Evolutionary conservation across 2,797 vertebrate genomes (phyloP), one percentile per base, ranked within the genome.

Genomic region (Schizopygopsis malacanthus): DNA sequence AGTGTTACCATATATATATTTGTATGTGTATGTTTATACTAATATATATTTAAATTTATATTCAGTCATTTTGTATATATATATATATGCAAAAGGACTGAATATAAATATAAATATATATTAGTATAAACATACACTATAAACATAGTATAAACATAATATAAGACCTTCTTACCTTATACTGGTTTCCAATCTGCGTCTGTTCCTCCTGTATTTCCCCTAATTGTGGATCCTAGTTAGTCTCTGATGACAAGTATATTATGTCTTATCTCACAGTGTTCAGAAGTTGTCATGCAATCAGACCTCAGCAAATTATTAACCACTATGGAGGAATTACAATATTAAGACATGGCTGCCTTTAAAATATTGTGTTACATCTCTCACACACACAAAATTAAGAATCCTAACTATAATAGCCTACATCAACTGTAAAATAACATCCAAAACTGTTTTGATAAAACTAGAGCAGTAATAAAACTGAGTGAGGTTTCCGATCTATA

Each of bases 271-370:
- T 37, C 11, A 45, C 11, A 50, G 25, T 39, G 41, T n/a, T 28
- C 4, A 50, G 20, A 63, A n/a, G 18, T 16, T 63, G 39, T 6
- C 37, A 63, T 45, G 77, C 15, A 63, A 45, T 52, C 13, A 83
- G 10, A 52, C 13, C 20, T 39, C 45, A 76, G 82, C 45, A 67
- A 84, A 84, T 84, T 6, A 77, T 77, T 77, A 77, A 77, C 72
- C 33, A 52, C 11, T 6, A 83, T 13, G 22, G 63, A 39, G 39
- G 16, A 56, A 43, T 61, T 59, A 61, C 7, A 76, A 67, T 76
- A 65, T 65, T 47, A 65, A 76, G 8, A 18, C 3, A 41, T 47
- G 18, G 4, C 8, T 59, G 47, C 59, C 25, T 54, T 81, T 63
- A 81, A 70, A 70, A 13, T 81, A 54, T 6, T 70, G 43, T 5